Evolutionary conservation across 2,888 invertebrate species (phyloP).

Genomic region (Phortica okadai): DNA sequence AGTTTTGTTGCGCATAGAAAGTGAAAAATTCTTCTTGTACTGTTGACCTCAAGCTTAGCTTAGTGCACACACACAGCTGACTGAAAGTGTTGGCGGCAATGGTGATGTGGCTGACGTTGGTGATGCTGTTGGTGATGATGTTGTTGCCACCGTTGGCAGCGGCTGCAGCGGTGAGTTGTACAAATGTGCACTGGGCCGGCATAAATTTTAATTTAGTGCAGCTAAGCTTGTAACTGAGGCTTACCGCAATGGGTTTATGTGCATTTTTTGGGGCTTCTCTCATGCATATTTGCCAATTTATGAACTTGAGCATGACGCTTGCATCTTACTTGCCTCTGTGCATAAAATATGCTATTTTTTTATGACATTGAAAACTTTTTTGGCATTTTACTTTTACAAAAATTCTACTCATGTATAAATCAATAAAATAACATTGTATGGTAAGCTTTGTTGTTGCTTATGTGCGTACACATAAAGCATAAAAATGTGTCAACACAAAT

Average conservation of each 20-base stretch:
- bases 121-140: too few species aligned
- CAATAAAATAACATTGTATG: too few species aligned
- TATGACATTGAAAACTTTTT: too few species aligned
- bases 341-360: too few species aligned
- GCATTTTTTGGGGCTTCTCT: constrained; percentile 7
- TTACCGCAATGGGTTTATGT: constrained; percentile 16
- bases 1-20: constrained; percentile 8
- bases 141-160: too few species aligned
- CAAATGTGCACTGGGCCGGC: constrained; percentile 5
- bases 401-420: neutral
- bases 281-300: constrained; percentile 11
- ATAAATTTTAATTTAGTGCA: constrained; percentile 31
- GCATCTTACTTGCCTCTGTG: neutral
- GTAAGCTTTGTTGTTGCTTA: neutral
- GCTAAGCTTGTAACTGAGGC: constrained; percentile 26
- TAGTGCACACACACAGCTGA: neutral
- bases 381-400: too few species aligned
- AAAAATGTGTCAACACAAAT: neutral
- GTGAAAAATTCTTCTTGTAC: neutral
- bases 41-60: constrained; percentile 1
- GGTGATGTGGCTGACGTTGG: too few species aligned
- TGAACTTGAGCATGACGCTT: constrained; percentile 5
- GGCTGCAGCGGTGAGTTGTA: neutral
- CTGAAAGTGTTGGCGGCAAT: too few species aligned
- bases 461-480: neutral